A percentile compares a stretch with the other conserved stretches of the same genome.
Conservation (phyloP, 2,797 vertebrate genomes). For the Acrocephalus scirpaceus region DNA sequence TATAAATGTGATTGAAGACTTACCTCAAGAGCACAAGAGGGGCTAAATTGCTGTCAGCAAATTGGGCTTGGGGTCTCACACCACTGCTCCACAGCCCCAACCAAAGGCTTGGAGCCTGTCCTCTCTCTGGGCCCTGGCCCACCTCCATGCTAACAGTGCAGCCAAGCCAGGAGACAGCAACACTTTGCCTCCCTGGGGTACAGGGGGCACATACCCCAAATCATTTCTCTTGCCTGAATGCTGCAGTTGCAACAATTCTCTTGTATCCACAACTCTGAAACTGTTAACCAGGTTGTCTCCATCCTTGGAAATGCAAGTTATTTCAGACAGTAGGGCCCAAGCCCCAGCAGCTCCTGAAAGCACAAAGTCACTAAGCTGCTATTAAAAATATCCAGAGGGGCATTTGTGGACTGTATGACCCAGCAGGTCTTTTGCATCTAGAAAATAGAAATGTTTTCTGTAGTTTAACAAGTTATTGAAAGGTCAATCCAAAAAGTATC, state of each 20-base stretch:
- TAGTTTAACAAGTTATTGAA: conserved; percentile 58
- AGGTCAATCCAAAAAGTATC: conserved; percentile 43
- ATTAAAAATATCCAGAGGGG: conserved; percentile 29
- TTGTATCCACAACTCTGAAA: background rate
- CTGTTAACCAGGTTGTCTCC: background rate
- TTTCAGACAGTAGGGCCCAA: background rate
- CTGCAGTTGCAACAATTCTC: background rate
- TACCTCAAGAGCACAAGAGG: background rate
- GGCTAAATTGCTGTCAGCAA: background rate
- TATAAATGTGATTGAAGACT: background rate
- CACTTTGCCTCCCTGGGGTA: background rate
- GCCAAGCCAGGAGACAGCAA: background rate
- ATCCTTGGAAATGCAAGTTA: background rate
- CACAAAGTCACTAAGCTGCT: background rate
- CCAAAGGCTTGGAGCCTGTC: background rate
- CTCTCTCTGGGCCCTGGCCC: background rate
- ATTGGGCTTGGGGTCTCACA: background rate
- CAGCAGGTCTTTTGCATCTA: conserved; percentile 37
- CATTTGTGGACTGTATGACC: background rate
- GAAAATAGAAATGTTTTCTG: conserved; percentile 48
- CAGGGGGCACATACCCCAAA: background rate
- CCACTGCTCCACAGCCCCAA: background rate
- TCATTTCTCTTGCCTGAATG: background rate
- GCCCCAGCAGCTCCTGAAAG: background rate
- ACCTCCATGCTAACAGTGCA: background rate